Percentiles rank a stretch among this genome's conserved stretches.
Evolutionary conservation across 2,888 invertebrate species (phyloP).

Genomic region (Schizaphis graminum): DNA sequence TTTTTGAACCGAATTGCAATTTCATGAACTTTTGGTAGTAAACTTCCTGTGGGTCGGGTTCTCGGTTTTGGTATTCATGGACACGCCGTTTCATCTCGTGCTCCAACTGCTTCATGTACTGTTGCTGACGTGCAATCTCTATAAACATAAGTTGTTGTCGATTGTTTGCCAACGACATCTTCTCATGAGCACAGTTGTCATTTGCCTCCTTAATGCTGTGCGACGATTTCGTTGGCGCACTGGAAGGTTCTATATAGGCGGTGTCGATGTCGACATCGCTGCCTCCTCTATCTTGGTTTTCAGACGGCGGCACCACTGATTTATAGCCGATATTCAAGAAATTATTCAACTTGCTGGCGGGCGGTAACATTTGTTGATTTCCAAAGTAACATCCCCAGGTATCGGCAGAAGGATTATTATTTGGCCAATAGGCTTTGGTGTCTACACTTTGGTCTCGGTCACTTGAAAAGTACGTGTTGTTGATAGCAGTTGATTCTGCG

Average conservation of each 20-base stretch:
- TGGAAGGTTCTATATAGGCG: neutral
- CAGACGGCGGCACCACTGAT: neutral
- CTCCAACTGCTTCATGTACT: neutral
- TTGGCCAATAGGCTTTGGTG: too few species aligned
- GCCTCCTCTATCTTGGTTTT: neutral
- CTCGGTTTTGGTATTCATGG: neutral
- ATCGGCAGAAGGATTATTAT: neutral
- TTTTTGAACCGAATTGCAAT: neutral
- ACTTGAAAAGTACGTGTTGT: neutral
- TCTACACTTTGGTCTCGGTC: neutral
- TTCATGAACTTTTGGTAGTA: neutral
- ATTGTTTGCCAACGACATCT: neutral
- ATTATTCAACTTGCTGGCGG: conserved; percentile 14
- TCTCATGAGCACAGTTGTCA: neutral
- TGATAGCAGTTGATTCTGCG: neutral
- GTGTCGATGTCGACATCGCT: neutral
- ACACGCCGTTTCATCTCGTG: neutral
- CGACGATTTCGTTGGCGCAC: neutral
- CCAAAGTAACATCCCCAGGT: neutral
- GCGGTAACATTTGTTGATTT: neutral
- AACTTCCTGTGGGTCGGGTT: neutral
- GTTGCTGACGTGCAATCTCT: neutral
- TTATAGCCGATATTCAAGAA: neutral
- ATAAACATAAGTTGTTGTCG: neutral
- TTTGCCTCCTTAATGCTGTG: neutral